Conservation (phyloP, 1,140 invertebrate species). For the Anoplophora glabripennis region DNA sequence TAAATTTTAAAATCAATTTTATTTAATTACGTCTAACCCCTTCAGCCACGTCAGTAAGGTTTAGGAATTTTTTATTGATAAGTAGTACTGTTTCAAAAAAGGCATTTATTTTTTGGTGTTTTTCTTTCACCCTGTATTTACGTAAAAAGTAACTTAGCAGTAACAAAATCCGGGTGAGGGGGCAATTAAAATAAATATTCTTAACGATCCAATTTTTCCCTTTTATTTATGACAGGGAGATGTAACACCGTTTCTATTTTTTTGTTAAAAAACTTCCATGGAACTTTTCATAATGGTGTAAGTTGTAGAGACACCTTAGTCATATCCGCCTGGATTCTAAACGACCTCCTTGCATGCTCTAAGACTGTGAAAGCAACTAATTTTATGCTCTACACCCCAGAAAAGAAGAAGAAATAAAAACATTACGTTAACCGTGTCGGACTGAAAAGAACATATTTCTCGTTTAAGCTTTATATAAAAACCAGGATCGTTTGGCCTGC, state of each 20-base stretch:
- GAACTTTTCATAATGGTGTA: conserved; percentile 30
- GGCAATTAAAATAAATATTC: conserved; percentile 9
- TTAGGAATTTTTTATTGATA: too few relatives aligned
- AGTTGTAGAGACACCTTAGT: conserved; percentile 32
- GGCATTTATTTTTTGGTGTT: too few relatives aligned
- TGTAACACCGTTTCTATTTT: neutral
- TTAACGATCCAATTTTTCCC: conserved; percentile 13
- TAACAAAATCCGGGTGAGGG: too few relatives aligned
- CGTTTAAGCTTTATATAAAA: conserved; percentile 18
- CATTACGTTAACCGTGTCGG: conserved; percentile 23
- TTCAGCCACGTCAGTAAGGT: too few relatives aligned
- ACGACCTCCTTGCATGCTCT: conserved; percentile 30
- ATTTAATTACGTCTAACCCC: too few relatives aligned
- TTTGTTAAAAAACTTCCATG: conserved; percentile 19
- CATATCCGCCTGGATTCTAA: conserved; percentile 29
- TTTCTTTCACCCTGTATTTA: too few relatives aligned
- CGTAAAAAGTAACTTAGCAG: too few relatives aligned
- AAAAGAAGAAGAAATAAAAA: conserved; percentile 26
- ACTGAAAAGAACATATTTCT: conserved; percentile 20
- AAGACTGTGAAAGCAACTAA: conserved; percentile 28
- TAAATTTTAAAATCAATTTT: too few relatives aligned
- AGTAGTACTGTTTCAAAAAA: too few relatives aligned
- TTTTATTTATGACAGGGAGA: conserved; percentile 15
- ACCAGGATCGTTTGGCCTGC: too few relatives aligned
- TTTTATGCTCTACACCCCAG: conserved; percentile 28